Base-by-base conservation (phyloP, 2,888 invertebrate species). In the Nomada lathburiana region DNA sequence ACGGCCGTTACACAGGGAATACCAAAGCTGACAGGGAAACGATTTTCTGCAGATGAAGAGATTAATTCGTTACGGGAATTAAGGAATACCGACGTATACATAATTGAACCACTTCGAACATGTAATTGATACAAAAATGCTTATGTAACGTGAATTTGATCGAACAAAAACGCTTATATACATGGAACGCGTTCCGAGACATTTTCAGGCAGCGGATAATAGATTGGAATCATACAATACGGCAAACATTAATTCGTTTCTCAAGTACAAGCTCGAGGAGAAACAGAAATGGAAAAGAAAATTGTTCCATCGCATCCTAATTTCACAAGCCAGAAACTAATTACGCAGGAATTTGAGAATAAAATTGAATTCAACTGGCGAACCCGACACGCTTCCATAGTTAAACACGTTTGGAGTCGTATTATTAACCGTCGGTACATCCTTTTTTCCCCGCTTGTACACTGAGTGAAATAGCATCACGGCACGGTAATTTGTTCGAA, bases 401-500 rank as follows among this genome's bases (percentile, higher is more conserved):
- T 36, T 23, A 18, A 47, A 18, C 16, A 50, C 9, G 47, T 50
- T 47, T 18, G 16, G n/a, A 26, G 44, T 59, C 29, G n/a, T 20
- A 10, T n/a, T 16, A 16, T 13, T 13, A n/a, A 50, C 36, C n/a
- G 13, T n/a, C 18, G 5, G 11, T 7, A 13, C 20, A 18, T 26
- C 50, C 7, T 59, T 18, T n/a, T 10, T 53, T n/a, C n/a, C n/a
- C 44, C 13, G 13, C 11, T 47, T 47, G 16, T 47, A 47, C 16
- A 47, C 47, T 16, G 47, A 2, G 13, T 16, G 47, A 47, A 11
- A 47, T 47, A 47, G 13, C 47, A 47, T 47, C 47, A 47, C 47
- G 47, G 16, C 47, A 47, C 47, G 3, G 13, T 47, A 47, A 23
- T 55, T 42, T 42, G 23, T 53, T 53, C 18, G 55, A 86, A 59